Evolutionary conservation across 2,797 vertebrate genomes (phyloP), one percentile per base, ranked within the genome.

Genomic region (Hippocampus kuda): DNA sequence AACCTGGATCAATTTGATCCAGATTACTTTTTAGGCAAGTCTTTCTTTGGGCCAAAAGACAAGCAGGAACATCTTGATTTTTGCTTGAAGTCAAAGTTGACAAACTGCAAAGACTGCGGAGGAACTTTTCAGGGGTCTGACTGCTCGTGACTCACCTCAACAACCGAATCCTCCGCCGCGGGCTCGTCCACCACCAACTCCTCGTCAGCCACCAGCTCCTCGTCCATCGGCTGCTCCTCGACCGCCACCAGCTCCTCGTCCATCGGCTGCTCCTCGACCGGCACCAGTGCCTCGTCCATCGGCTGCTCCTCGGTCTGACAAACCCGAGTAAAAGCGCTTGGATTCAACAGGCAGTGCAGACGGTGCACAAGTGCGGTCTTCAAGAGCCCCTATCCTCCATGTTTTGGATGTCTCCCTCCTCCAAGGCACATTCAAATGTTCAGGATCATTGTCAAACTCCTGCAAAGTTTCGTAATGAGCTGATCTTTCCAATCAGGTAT

Each of bases 301-400:
- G 69, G 63, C 75, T 84, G 83, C 70, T 89, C 90, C 79, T 91
- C 89, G 56, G 87, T 72, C 88, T 86, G 73, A 4, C 2, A 76
- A 62, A 80, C 59, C 81, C 64, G 78, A 65, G 78, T 12, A 59
- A 62, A 24, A 26, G 7, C 8, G 7, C 27, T 11, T n/a, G 0
- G 27, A 64, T 18, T 5, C 16, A 27, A 65, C 44, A 16, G 26
- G 12, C 26, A 30, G 56, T 59, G 26, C 8, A 60, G 2, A 7
- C 7, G 48, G 59, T 63, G 34, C 7, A 38, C 34, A 1, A 38
- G 34, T 38, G 34, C 7, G 34, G 34, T 38, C 34, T 38, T 38
- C 7, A 7, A 38, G 34, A 38, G 34, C 34, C 34, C 34, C 34
- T 38, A 38, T 7, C 34, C 34, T 38, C 34, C 34, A 7, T 38